Conservation (phyloP, 1,140 invertebrate genomes). For the Patella vulgata region DNA sequence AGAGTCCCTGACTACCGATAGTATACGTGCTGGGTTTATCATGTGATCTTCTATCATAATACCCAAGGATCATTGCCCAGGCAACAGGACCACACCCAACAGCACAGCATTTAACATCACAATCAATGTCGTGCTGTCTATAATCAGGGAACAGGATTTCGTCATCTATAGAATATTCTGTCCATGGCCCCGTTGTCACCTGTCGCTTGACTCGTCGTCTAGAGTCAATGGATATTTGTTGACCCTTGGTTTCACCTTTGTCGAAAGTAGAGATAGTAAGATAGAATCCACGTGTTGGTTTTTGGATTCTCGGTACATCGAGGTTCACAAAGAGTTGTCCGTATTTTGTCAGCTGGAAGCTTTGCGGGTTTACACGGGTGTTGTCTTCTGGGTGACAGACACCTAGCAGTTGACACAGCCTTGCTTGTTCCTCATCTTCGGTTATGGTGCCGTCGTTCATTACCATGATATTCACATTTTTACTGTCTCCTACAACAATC, state of each 20-base stretch:
- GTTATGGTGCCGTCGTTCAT: background rate
- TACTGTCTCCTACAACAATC: background rate
- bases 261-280: background rate
- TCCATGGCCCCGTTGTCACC: background rate
- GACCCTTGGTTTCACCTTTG: background rate
- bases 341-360: too few species aligned
- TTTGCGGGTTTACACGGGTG: too few species aligned
- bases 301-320: too few species aligned
- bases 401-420: too few species aligned
- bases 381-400: too few species aligned
- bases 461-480: background rate
- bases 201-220: constrained; percentile 20
- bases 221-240: constrained; percentile 8
- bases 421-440: too few species aligned
- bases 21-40: background rate
- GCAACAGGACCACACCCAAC: constrained; percentile 36
- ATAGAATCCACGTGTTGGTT: too few species aligned
- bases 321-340: too few species aligned
- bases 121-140: constrained; percentile 18
- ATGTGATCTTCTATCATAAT: constrained; percentile 26
- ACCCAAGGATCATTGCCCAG: constrained; percentile 32
- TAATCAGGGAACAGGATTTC: constrained; percentile 22
- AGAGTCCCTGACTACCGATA: constrained; percentile 17
- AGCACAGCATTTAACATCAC: constrained; percentile 1
- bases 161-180: constrained; percentile 10